Evolutionary conservation across 1,140 invertebrate genomes (phyloP), one percentile per base, ranked within the genome.

Genomic region (Pseudoatta argentina): DNA sequence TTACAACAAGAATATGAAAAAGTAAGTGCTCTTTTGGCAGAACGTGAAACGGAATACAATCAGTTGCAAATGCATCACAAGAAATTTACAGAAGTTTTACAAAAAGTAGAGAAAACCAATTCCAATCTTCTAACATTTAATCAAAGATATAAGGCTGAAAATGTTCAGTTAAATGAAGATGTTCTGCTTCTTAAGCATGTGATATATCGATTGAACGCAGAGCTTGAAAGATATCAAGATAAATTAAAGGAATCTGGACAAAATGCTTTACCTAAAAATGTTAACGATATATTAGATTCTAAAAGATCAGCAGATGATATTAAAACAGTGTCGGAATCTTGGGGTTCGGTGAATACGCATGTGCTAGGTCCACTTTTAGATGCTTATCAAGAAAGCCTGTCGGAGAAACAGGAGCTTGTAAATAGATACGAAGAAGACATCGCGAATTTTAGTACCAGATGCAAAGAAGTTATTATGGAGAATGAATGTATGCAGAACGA

Each of bases 221-320:
- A 97, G 90, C 93, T 97, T 55, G 96, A 97, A 91, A 95, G 95
- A 34, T 97, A 97, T 92, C 97, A 97, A 93, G 96, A 97, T 85
- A 96, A 96, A 86, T 76, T 97, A 3, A 93, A 96, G 24, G 89
- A 89, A 75, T 87, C 75, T 77, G 93, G 94, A 12, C 86, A 94
- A 55, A 88, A 48, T 76, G 55, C 79, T 61, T 44, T 30, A 14
- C 18, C 63, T 53, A 66, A 79, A 79, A 87, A 88, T 53, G 21
- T 59, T 55, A 78, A 61, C 85, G 64, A 79, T 64, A 39, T 77
- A 39, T 66, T 85, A 34, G 76, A 91, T 51, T 90, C 89, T 14
- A 69, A 87, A 57, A 89, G 85, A 72, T n/a, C 63, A n/a, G 24
- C 44, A 8, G 89, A 77, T n/a, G 87, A 94, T 66, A 64, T 87